These are phyloP conservation scores for Anas capensis DNA, from an alignment of 2,797 vertebrate genomes.

Conservation along the genomic window DNA sequence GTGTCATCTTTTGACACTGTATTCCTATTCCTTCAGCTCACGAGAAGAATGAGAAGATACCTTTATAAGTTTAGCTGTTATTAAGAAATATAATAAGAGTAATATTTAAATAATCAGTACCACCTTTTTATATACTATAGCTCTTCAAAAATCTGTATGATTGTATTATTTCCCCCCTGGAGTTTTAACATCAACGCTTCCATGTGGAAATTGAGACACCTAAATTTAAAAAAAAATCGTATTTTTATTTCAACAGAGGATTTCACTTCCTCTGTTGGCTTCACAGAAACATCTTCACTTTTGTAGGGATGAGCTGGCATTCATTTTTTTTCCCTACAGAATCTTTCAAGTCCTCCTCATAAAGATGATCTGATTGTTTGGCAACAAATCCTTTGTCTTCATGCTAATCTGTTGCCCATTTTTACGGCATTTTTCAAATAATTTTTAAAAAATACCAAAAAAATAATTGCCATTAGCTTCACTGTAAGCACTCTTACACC, in stretches of 20 bases:
- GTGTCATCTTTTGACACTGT: not conserved
- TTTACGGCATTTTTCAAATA: conserved; percentile 9
- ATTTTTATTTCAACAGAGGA: not conserved
- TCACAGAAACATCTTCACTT: conserved; percentile 22
- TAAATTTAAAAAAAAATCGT: not conserved
- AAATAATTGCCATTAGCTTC: conserved; percentile 4
- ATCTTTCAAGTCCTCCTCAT: not conserved
- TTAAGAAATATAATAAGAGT: not conserved
- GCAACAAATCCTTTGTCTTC: not conserved
- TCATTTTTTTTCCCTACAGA: not conserved
- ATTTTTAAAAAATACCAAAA: not conserved
- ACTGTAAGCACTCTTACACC: conserved; percentile 36
- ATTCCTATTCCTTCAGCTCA: not conserved
- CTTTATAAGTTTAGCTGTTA: not conserved
- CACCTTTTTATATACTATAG: not conserved
- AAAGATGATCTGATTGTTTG: conserved; percentile 1
- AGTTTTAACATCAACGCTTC: not conserved
- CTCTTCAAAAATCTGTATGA: not conserved
- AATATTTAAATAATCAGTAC: not conserved
- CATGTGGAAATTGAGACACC: not conserved
- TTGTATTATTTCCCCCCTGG: not conserved
- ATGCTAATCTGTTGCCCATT: not conserved
- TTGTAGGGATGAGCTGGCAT: conserved; percentile 10
- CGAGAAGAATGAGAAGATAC: not conserved
- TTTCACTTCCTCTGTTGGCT: not conserved